Percentiles rank a stretch among this genome's conserved stretches.
Conservation (phyloP, 2,888 invertebrate species). For the Camponotus fellah region DNA sequence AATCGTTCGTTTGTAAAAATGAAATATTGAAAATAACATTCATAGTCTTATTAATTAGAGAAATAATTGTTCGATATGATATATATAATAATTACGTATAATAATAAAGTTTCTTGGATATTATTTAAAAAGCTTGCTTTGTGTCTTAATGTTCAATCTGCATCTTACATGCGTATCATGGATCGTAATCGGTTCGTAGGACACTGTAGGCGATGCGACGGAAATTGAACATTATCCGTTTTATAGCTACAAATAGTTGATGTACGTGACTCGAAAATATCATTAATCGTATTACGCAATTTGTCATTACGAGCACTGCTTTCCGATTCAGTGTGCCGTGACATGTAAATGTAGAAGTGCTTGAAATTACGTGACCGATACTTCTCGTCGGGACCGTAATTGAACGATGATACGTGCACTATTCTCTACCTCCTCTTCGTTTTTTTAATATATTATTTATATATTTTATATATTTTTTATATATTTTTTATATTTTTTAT, state of each 20-base stretch:
- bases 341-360: conserved; percentile 28
- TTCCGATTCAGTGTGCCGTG: conserved; percentile 26
- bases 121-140: not conserved
- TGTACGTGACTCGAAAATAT: conserved; percentile 50
- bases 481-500: no score
- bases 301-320: conserved; percentile 33
- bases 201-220: conserved; percentile 24
- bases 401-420: not conserved
- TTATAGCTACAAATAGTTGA: conserved; percentile 37
- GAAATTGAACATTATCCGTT: conserved; percentile 51
- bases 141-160: conserved; percentile 37
- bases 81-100: not conserved
- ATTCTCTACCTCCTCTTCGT: not conserved
- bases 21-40: conserved; percentile 24
- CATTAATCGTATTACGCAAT: conserved; percentile 50
- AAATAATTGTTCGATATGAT: conserved; percentile 5
- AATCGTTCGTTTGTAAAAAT: not conserved
- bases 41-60: conserved; percentile 21
- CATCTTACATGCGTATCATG: conserved; percentile 32
- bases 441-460: not conserved
- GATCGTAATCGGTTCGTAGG: not conserved
- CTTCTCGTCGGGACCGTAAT: conserved; percentile 23
- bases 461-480: no score
- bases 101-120: not conserved
- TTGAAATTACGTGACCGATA: conserved; percentile 25